A percentile compares a stretch with the other conserved stretches of the same genome.
Evolutionary conservation across 2,113 vertebrate genomes (phyloP).

Genomic region (Pterophyllum scalare): DNA sequence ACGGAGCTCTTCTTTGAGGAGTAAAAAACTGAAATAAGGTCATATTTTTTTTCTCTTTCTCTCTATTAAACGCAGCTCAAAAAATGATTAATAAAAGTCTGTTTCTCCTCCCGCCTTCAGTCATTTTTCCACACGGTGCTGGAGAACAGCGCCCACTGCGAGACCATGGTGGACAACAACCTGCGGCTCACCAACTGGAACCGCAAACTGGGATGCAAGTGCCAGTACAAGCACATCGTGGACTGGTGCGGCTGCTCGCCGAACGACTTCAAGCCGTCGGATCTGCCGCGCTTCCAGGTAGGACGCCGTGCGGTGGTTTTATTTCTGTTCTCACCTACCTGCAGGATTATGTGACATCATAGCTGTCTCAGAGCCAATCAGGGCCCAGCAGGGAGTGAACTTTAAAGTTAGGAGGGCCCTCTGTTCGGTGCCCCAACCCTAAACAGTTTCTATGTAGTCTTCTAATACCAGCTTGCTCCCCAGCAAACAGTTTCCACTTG

Average conservation of each 20-base stretch:
- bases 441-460: accelerated
- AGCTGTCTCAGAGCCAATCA: neutral
- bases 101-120: constrained; percentile 28
- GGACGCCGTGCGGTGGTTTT: neutral
- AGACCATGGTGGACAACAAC: constrained; percentile 95
- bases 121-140: constrained; percentile 92
- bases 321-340: neutral
- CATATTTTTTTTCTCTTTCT: no score
- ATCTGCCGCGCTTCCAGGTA: constrained; percentile 97
- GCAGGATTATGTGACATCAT: neutral
- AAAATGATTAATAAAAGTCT: neutral
- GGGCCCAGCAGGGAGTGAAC: neutral
- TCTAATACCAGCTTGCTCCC: neutral
- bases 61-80: neutral
- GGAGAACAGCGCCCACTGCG: constrained; percentile 90
- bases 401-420: no score
- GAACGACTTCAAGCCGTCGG: constrained; percentile 91
- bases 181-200: constrained; percentile 95
- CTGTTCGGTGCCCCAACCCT: no score
- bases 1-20: neutral
- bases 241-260: constrained; percentile 96
- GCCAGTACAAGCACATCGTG: constrained; percentile 95
- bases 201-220: constrained; percentile 93
- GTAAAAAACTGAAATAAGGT: neutral
- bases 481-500: neutral